Evolutionary conservation across 2,888 invertebrate genomes (phyloP), one percentile per base, ranked within the genome.

Genomic region (Acholoe squamosa): DNA sequence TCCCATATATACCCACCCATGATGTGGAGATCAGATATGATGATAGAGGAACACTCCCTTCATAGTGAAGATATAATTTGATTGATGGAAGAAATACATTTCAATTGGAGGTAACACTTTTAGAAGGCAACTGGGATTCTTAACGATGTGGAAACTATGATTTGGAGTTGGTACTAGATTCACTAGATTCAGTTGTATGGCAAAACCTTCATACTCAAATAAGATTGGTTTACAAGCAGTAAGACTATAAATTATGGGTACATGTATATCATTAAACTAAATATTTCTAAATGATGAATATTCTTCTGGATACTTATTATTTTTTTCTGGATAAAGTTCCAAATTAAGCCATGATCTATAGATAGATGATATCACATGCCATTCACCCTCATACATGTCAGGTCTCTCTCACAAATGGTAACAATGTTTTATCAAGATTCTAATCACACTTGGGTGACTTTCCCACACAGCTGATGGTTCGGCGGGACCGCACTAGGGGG

Each of bases 391-490:
- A 80, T 34, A 80, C 43, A 22, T 43, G 34, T n/a, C 71, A 71
- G 31, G 71, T 28, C 43, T 80, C 43, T 33, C 33, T 80, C 76
- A 25, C 28, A 31, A 76, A 76, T 76, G 76, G 76, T 76, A 76
- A n/a, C n/a, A 61, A 0, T n/a, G 31, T 76, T 7, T 19, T 76
- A 31, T 61, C 22, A 25, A 28, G 31, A 19, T 76, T 76, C 31
- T 19, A 5, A 25, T 86, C 54, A 86, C 86, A 86, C 86, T 31
- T 86, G 86, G 28, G 86, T 86, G 14, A 86, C 86, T 28, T 86
- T 86, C 56, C 86, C 54, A 31, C 86, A 86, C 86, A 56, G n/a
- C 19, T 52, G 86, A 14, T 84, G 84, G 86, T 86, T 86, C 52
- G 14, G 56, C 14, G 52, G 54, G n/a, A 16, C 22, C 28, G 14